Percentiles rank a stretch among this genome's conserved stretches.
Conservation (phyloP, 2,888 invertebrate genomes). For the Pollenia angustigena region DNA sequence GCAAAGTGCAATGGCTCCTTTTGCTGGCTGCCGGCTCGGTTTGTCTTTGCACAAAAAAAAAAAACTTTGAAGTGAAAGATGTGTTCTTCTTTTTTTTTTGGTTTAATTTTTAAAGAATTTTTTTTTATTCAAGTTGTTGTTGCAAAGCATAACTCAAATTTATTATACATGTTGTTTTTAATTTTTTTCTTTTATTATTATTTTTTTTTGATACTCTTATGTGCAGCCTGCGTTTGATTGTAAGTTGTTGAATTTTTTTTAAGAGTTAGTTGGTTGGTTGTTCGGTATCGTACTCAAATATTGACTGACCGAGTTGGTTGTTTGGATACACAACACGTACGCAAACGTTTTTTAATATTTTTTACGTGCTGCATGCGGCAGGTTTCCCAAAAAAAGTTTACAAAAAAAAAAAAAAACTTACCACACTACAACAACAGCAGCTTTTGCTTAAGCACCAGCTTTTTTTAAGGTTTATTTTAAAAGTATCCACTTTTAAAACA, state of each 20-base stretch:
- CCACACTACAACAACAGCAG: constrained; percentile 33
- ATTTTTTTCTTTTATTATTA: neutral
- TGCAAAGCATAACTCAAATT: constrained; percentile 71
- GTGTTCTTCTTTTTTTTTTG: constrained; percentile 57
- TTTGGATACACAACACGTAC: constrained; percentile 72
- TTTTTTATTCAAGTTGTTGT: constrained; percentile 35
- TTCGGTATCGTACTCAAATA: constrained; percentile 35
- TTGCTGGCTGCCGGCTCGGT: constrained; percentile 47
- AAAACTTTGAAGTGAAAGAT: constrained; percentile 65
- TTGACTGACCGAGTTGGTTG: constrained; percentile 52
- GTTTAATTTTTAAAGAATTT: constrained; percentile 49
- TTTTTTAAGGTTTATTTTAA: constrained; percentile 24
- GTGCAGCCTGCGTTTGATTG: constrained; percentile 55
- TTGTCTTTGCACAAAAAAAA: constrained; percentile 48
- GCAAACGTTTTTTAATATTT: constrained; percentile 72
- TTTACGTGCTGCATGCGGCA: constrained; percentile 73
- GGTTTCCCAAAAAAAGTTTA: constrained; percentile 67
- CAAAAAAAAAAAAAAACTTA: constrained; percentile 20
- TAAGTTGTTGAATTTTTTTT: constrained; percentile 24
- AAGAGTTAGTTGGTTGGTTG: too few species aligned
- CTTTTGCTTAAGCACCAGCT: constrained; percentile 20
- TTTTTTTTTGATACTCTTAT: constrained; percentile 57
- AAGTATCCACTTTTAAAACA: constrained; percentile 59
- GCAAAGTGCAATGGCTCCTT: constrained; percentile 75
- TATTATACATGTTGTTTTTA: constrained; percentile 70